Conservation (phyloP, 1,140 invertebrate species). For the Neocloeon triangulifer region DNA sequence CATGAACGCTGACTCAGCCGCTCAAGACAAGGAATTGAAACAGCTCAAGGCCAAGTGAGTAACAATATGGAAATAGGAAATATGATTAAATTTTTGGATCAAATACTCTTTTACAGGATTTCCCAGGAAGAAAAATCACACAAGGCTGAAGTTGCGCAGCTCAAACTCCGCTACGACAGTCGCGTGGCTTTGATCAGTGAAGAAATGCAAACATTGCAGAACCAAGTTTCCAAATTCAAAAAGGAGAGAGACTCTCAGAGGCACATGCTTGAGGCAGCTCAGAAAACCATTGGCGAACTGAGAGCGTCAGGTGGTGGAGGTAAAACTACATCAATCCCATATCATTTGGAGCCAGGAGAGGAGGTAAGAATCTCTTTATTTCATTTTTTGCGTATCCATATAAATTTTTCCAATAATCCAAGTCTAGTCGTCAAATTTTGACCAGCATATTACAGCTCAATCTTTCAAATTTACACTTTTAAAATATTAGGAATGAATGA, state of each 20-base stretch:
- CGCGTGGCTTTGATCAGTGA: constrained; percentile 63
- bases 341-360: too few species aligned
- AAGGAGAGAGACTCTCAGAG: constrained; percentile 75
- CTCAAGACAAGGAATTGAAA: constrained; percentile 49
- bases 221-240: constrained; percentile 55
- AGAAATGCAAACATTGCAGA: constrained; percentile 65
- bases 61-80: not conserved
- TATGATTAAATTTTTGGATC: constrained; percentile 6
- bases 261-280: constrained; percentile 69
- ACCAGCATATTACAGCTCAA: too few species aligned
- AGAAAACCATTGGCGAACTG: constrained; percentile 55
- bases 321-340: too few species aligned
- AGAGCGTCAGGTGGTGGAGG: constrained; percentile 20
- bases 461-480: too few species aligned
- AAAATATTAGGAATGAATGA: too few species aligned
- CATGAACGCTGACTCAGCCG: constrained; percentile 45
- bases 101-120: constrained; percentile 22
- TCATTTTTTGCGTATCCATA: too few species aligned
- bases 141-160: constrained; percentile 61
- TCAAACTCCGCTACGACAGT: constrained; percentile 72
- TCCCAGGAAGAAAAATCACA: constrained; percentile 54
- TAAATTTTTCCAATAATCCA: too few species aligned
- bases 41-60: constrained; percentile 36
- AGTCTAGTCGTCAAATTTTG: too few species aligned
- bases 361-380: too few species aligned